phyloP scores from a whole-genome alignment of 2,888 invertebrate genomes.

The Oasisia sp. region DNA sequence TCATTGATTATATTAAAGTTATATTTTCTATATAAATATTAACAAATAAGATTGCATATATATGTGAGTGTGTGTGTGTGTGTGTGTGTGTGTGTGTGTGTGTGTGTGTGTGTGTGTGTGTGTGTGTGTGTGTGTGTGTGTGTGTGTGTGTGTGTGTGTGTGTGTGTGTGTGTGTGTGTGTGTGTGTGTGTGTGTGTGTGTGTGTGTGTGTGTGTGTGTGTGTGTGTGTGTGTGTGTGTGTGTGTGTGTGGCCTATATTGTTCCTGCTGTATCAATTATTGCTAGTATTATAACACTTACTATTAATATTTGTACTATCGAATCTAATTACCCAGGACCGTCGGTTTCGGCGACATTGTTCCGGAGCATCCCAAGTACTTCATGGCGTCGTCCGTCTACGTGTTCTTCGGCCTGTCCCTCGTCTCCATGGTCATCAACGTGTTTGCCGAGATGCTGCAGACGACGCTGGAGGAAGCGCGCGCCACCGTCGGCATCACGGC shows the following conservation, averaged over 20 bases:
- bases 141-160: too few species aligned
- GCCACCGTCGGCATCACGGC: not conserved
- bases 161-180: too few species aligned
- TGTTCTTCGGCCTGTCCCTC: slow-evolving; percentile 92
- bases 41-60: too few species aligned
- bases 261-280: not conserved
- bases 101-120: too few species aligned
- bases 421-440: slow-evolving; percentile 95
- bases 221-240: too few species aligned
- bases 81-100: too few species aligned
- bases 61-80: too few species aligned
- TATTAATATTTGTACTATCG: not conserved
- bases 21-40: too few species aligned
- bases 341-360: slow-evolving; percentile 94
- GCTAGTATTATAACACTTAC: not conserved
- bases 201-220: too few species aligned
- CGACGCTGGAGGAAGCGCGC: slow-evolving; percentile 24
- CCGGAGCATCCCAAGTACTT: slow-evolving; percentile 88
- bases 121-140: too few species aligned
- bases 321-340: slow-evolving; percentile 75
- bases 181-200: too few species aligned
- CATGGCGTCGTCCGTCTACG: slow-evolving; percentile 90
- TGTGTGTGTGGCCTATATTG: not conserved
- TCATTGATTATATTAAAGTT: too few species aligned
- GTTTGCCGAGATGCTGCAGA: slow-evolving; percentile 22